Evolutionary conservation across 2,797 vertebrate genomes (phyloP), one percentile per base, ranked within the genome.

Genomic region (Peromyscus attwateri): DNA sequence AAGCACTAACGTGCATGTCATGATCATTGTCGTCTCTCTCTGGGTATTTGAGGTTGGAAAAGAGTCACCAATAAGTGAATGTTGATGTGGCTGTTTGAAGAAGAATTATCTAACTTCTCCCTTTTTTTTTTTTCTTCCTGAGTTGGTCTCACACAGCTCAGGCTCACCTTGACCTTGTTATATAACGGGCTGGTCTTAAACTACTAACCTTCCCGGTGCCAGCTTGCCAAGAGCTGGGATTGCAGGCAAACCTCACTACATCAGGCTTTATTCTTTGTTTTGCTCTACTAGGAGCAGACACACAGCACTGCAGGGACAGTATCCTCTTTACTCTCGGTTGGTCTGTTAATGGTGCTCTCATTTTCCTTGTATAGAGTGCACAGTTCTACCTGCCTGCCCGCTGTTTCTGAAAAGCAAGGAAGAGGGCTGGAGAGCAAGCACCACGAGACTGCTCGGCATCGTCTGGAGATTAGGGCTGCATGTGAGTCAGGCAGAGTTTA

Each of bases 401-500:
- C 19, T 64, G 6, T 37, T 95, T 94, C 43, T 75, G 80, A 87
- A 62, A 96, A 46, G 66, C 34, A 68, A 84, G 84, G 31, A 29
- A 84, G 4, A 3, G 27, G 17, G 13, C 6, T 90, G 40, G 85
- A 34, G 0, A 43, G 1, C 21, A 37, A 49, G 1, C 17, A 37
- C 25, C 46, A 40, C 43, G 37, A 40, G 49, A 82, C 66, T 55
- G 40, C 10, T 29, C 66, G 73, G 87, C 71, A 60, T 83, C 84
- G 31, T 77, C 66, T 52, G 60, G 87, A 89, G 70, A 89, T 96
- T 0, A 82, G 91, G 12, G 29, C 60, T 73, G 21, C 34, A 9
- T 75, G 55, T 68, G 92, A 97, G 70, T 79, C 80, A 88, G 80
- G n/a, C 92, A 91, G 76, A 52, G 89, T 16, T 93, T 49, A 92